phyloP scores from a whole-genome alignment of 1,140 invertebrate species.

The Listronotus oregonensis region DNA sequence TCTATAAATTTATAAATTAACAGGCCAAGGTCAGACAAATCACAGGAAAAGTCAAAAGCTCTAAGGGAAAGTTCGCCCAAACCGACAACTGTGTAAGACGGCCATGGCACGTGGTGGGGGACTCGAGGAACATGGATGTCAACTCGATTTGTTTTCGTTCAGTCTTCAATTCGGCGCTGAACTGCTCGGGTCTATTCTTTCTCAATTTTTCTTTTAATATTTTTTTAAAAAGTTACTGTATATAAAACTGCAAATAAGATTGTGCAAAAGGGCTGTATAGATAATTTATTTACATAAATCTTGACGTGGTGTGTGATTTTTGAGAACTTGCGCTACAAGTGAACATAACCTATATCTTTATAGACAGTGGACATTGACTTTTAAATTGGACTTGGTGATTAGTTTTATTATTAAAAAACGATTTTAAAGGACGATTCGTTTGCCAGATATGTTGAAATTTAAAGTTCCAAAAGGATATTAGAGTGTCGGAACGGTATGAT shows the following conservation, averaged over 20 bases:
- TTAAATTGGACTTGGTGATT: constrained; percentile 26
- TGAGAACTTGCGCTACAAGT: constrained; percentile 7
- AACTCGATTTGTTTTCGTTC: constrained; percentile 33
- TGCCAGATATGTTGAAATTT: background rate
- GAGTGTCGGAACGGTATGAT: constrained; percentile 5
- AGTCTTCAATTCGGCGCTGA: constrained; percentile 7
- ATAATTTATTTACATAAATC: too few species aligned
- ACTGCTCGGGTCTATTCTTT: background rate
- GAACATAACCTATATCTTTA: constrained; percentile 20
- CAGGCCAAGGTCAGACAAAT: background rate
- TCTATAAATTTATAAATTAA: background rate
- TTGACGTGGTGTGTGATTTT: constrained; percentile 2
- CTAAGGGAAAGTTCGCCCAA: constrained; percentile 1
- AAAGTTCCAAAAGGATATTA: background rate
- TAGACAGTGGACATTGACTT: constrained; percentile 31
- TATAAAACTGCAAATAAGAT: constrained; percentile 1
- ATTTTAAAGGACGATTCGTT: background rate
- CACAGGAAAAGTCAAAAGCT: background rate
- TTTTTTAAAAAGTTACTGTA: constrained; percentile 2
- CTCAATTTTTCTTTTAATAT: constrained; percentile 20
- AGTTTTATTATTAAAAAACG: constrained; percentile 8
- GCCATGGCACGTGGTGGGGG: constrained; percentile 31
- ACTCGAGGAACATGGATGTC: constrained; percentile 36
- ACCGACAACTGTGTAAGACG: constrained; percentile 4
- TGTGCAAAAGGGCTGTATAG: background rate